Base-by-base conservation (phyloP, 2,888 invertebrate species). In the Chymomyza amoena region DNA sequence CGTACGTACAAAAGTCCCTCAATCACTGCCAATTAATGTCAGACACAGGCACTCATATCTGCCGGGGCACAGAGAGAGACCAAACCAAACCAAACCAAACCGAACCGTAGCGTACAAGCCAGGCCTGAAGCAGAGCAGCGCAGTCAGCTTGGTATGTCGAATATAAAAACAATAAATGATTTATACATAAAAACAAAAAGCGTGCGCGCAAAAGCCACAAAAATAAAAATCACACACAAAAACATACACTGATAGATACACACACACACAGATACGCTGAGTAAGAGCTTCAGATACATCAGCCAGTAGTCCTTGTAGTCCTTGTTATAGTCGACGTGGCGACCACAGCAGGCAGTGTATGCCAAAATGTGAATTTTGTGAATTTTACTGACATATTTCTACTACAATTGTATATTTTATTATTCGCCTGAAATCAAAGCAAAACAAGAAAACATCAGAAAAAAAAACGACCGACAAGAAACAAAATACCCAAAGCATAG, bases 1-100 rank as follows among this genome's bases (percentile, higher is more conserved):
- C 71, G 70, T 64, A 70, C 63, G 70, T 61, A 81, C 75, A 83
- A 83, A 87, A 87, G 85, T 87, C 83, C 85, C 85, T 85, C 85
- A 85, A 85, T 85, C 87, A 87, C 85, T 83, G 85, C 85, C 85
- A 85, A 87, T 87, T 87, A 85, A 85, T 85, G 87, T 85, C 85
- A 85, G 87, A 82, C 87, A 82, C 84, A 84, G 84, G 79, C 86
- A 84, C 86, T 84, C 83, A 85, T 84, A 84, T 84, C 81, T 81
- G 81, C 84, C 80, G 77, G 60, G 61, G 75, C 72, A 61, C 72
- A 80, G 54, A 60, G 77, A 60, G 77, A 73, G 16, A 45, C 64
- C 36, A 36, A 70, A 6, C 45, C 69, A 68, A 7, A 32, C 59
- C 25, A 64, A 36, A 54, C 7, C 16, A 45, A 4, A 18, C 28